phyloP scores from a whole-genome alignment of 2,113 vertebrate genomes.

The Chroicocephalus ridibundus region DNA sequence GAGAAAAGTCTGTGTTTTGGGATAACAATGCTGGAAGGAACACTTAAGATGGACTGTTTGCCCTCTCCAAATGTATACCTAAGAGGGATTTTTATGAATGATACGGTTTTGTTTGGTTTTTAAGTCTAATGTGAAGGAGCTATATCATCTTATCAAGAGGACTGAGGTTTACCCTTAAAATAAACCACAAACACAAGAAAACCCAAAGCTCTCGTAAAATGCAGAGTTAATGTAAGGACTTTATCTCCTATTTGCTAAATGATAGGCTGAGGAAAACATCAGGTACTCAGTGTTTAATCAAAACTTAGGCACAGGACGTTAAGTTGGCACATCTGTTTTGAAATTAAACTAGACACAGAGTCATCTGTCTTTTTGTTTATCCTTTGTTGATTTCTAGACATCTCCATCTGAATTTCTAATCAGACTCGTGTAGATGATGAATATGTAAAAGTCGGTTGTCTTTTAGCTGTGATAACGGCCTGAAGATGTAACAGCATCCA shows the following conservation, averaged over 20 bases:
- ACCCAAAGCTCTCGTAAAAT: neutral
- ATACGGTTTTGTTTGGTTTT: fast-evolving
- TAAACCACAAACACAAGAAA: neutral
- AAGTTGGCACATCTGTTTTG: neutral
- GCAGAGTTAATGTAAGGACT: neutral
- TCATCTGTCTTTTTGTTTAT: neutral
- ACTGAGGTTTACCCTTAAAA: neutral
- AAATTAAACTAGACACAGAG: neutral
- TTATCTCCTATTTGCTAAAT: neutral
- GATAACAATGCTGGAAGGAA: neutral
- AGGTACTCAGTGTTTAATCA: neutral
- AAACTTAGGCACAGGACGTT: neutral
- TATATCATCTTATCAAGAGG: neutral
- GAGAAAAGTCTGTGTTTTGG: neutral
- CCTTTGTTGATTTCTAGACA: constrained; percentile 5
- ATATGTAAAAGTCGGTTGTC: neutral
- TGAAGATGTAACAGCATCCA: neutral
- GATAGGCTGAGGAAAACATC: neutral
- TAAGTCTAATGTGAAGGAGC: neutral
- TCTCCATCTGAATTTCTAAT: neutral
- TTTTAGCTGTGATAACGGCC: neutral
- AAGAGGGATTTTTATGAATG: neutral
- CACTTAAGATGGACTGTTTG: neutral
- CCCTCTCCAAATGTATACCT: neutral
- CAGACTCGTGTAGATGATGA: neutral